phyloP scores from a whole-genome alignment of 1,140 invertebrate genomes.

The Tetramorium parvispinum region DNA sequence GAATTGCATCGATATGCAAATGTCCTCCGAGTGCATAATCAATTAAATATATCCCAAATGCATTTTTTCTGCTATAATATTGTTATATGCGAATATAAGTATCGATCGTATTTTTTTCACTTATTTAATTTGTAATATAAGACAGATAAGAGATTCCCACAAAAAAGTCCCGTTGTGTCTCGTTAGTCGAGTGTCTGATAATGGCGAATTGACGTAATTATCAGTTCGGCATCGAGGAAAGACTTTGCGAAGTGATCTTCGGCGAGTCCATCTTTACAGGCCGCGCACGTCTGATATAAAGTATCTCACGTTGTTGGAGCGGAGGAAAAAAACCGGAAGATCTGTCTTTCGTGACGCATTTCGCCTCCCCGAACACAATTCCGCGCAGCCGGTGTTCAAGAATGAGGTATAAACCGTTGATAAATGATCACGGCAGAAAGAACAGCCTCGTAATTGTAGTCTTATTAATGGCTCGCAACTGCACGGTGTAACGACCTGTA shows the following conservation, averaged over 20 bases:
- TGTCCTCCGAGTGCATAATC: slow-evolving; percentile 24
- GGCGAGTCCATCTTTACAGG: slow-evolving; percentile 43
- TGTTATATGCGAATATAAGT: neutral
- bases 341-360: slow-evolving; percentile 64
- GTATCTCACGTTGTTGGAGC: slow-evolving; percentile 47
- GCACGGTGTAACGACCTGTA: slow-evolving; percentile 58
- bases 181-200: neutral
- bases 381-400: slow-evolving; percentile 66
- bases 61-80: slow-evolving; percentile 4
- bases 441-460: slow-evolving; percentile 64
- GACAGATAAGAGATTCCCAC: neutral
- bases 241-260: slow-evolving; percentile 34
- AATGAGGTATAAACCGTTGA: slow-evolving; percentile 71
- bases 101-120: neutral
- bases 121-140: slow-evolving; percentile 22
- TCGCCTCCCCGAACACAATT: slow-evolving; percentile 64
- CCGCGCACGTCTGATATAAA: slow-evolving; percentile 54
- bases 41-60: slow-evolving; percentile 9
- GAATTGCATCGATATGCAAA: slow-evolving; percentile 56
- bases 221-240: neutral
- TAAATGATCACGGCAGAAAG: slow-evolving; percentile 65
- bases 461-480: slow-evolving; percentile 66
- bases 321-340: slow-evolving; percentile 51
- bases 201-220: slow-evolving; percentile 23
- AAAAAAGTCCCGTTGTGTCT: neutral